These are phyloP conservation scores for Timandra comae DNA, from an alignment of 2,888 invertebrate species.

Conservation along the genomic window DNA sequence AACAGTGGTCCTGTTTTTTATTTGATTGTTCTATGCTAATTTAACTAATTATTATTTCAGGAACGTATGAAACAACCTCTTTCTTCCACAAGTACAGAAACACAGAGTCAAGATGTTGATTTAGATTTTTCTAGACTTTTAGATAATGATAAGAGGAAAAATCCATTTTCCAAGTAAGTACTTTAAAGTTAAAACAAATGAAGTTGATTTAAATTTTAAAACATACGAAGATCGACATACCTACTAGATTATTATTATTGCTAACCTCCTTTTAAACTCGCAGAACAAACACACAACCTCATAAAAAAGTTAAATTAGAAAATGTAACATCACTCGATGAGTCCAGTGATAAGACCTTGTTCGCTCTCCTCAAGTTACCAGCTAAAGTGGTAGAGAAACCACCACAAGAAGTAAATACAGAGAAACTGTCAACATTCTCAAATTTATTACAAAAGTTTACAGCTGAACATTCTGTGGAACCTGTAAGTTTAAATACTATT, in stretches of 20 bases:
- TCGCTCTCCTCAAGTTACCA: conserved; percentile 69
- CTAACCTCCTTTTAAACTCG: too few species aligned
- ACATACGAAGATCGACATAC: too few species aligned
- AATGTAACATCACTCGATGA: conserved; percentile 46
- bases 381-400: conserved; percentile 47
- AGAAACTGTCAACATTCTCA: conserved; percentile 65
- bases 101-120: conserved; percentile 32
- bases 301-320: conserved; percentile 48
- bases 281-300: conserved; percentile 41
- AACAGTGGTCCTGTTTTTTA: too few species aligned
- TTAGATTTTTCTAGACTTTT: conserved; percentile 67
- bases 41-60: too few species aligned
- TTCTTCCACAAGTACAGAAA: conserved; percentile 37
- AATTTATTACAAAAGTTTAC: conserved; percentile 67
- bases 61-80: conserved; percentile 66
- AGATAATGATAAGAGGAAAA: conserved; percentile 81
- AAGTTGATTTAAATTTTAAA: too few species aligned
- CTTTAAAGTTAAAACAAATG: too few species aligned
- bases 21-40: not conserved
- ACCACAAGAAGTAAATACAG: conserved; percentile 42
- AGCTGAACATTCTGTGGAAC: conserved; percentile 60
- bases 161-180: conserved; percentile 83
- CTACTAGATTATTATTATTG: too few species aligned
- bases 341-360: conserved; percentile 77
- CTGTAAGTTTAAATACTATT: conserved; percentile 53